Evolutionary conservation across 2,888 invertebrate species (phyloP).

Genomic region (Eucera pruinosa): DNA sequence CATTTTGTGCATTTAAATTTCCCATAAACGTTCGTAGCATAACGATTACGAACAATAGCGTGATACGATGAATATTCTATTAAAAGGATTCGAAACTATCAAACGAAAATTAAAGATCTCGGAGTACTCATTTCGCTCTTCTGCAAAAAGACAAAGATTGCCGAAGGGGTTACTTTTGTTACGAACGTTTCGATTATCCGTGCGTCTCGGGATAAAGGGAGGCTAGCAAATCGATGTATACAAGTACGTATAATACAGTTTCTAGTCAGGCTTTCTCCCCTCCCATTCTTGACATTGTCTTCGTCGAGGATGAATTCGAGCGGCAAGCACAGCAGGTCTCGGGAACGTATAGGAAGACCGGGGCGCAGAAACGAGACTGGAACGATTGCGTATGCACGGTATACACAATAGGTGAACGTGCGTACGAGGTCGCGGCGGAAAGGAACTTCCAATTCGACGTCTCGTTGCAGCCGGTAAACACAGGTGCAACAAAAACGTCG

Average conservation of each 20-base stretch:
- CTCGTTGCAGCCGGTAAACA: conserved; percentile 65
- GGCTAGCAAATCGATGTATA: not conserved
- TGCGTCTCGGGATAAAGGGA: not conserved
- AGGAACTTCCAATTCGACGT: conserved; percentile 69
- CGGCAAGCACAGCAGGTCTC: conserved; percentile 7
- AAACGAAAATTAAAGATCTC: too few relatives aligned
- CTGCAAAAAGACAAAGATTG: too few relatives aligned
- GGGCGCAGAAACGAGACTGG: conserved; percentile 57
- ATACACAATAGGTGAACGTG: conserved; percentile 69
- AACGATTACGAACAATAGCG: too few relatives aligned
- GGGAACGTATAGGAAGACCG: conserved; percentile 3
- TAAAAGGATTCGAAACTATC: too few relatives aligned
- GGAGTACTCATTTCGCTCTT: too few relatives aligned
- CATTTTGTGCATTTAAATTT: too few relatives aligned
- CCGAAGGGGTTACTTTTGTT: too few relatives aligned
- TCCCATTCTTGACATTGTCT: conserved; percentile 49
- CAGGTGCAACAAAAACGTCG: conserved; percentile 65
- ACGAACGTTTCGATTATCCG: too few relatives aligned
- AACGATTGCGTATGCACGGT: conserved; percentile 56
- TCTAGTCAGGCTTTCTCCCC: not conserved
- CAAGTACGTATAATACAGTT: not conserved
- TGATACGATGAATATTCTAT: too few relatives aligned
- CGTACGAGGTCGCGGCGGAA: conserved; percentile 70
- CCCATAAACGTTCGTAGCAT: too few relatives aligned
- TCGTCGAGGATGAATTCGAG: conserved; percentile 42